A percentile compares a stretch with the other conserved stretches of the same genome.
phyloP scores from a whole-genome alignment of 2,113 vertebrate genomes.

The Heliornis fulica region DNA sequence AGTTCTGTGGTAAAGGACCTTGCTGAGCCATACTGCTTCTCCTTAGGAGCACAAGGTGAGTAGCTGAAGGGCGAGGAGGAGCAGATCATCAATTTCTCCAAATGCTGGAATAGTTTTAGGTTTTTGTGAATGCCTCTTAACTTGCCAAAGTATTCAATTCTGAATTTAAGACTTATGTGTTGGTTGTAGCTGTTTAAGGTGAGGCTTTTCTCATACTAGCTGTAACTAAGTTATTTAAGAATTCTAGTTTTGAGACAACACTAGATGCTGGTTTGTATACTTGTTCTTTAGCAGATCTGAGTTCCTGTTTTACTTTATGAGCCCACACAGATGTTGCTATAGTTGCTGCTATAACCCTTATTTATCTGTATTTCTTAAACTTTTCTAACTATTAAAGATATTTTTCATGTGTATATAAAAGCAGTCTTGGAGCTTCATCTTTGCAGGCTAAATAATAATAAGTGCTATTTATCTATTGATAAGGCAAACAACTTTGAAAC shows the following conservation, averaged over 20 bases:
- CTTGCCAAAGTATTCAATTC: background rate
- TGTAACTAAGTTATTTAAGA: background rate
- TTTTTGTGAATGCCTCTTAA: background rate
- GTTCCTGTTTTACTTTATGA: background rate
- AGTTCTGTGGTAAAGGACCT: background rate
- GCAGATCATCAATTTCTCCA: background rate
- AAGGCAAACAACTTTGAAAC: background rate
- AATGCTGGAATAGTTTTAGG: background rate
- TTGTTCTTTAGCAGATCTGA: background rate
- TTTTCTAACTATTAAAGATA: constrained; percentile 35
- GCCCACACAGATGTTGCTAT: background rate
- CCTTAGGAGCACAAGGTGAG: background rate
- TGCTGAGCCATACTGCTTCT: background rate
- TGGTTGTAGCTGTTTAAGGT: background rate
- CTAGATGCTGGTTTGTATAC: background rate
- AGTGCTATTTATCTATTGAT: background rate
- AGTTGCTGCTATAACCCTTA: background rate
- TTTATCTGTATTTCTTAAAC: constrained; percentile 31
- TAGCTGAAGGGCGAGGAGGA: background rate
- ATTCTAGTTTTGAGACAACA: background rate
- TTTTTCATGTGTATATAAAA: constrained; percentile 2
- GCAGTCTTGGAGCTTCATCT: background rate
- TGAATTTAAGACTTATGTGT: background rate
- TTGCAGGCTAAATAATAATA: constrained; percentile 18
- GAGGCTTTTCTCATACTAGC: background rate